These are phyloP conservation scores for Meloidogyne chitwoodi DNA, from an alignment of 1,140 invertebrate species.

Conservation along the genomic window DNA sequence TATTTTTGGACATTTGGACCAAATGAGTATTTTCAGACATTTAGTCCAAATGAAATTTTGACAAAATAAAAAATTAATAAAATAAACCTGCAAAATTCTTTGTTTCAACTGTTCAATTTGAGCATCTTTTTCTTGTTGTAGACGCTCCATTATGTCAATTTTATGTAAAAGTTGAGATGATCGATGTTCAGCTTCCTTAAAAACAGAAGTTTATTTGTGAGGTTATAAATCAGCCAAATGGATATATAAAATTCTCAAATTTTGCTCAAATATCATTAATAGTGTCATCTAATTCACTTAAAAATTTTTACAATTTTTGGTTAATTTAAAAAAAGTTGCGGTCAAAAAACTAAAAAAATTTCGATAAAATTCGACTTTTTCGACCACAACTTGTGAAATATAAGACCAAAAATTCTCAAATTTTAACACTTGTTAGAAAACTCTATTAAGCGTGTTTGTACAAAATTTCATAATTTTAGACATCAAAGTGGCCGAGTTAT, in stretches of 20 bases:
- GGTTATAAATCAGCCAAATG: not conserved
- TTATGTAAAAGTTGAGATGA: slow-evolving; percentile 31
- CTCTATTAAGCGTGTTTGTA: not conserved
- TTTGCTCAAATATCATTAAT: not conserved
- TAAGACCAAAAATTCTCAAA: not conserved
- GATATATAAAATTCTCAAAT: not conserved
- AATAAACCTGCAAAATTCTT: slow-evolving; percentile 13
- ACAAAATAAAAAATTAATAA: too few species aligned
- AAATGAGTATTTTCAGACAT: too few species aligned
- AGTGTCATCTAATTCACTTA: not conserved
- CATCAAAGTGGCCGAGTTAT: too few species aligned
- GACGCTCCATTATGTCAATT: slow-evolving; percentile 38
- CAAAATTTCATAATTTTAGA: not conserved
- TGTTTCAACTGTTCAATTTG: slow-evolving; percentile 45
- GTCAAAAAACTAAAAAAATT: not conserved
- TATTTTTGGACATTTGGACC: too few species aligned
- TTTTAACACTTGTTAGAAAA: not conserved
- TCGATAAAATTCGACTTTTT: not conserved
- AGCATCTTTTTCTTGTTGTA: slow-evolving; percentile 36
- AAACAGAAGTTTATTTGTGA: not conserved
- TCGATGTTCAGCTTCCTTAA: slow-evolving; percentile 31
- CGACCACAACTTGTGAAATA: not conserved
- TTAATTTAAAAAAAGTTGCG: not conserved
- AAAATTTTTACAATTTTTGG: not conserved
- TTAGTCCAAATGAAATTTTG: too few species aligned